These are phyloP conservation scores for Columba livia DNA, from an alignment of 2,113 vertebrate species.

Conservation along the genomic window DNA sequence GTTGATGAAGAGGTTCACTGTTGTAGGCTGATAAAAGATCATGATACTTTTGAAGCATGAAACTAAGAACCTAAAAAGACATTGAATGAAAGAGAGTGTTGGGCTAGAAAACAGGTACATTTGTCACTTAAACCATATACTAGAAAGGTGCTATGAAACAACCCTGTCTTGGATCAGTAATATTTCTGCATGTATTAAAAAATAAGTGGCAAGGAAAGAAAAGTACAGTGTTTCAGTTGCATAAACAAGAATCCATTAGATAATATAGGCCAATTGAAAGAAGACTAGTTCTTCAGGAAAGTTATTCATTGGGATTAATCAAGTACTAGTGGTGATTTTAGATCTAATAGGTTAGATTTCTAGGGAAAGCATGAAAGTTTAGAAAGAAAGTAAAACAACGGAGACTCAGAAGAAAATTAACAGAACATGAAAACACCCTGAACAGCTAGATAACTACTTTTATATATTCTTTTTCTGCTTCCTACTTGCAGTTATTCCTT, in stretches of 20 bases:
- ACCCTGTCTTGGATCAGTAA: neutral
- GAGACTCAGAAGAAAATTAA: neutral
- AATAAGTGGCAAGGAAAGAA: neutral
- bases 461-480: neutral
- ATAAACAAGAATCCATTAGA: neutral
- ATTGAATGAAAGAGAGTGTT: neutral
- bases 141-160: neutral
- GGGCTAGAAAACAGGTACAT: neutral
- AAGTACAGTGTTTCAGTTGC: neutral
- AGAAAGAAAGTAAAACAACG: neutral
- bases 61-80: neutral
- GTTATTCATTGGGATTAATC: neutral
- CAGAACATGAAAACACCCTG: neutral
- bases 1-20: neutral
- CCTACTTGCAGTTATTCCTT: neutral
- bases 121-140: neutral
- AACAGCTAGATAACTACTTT: neutral
- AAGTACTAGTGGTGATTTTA: neutral
- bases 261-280: neutral
- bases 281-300: neutral
- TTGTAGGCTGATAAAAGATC: constrained; percentile 7
- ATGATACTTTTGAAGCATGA: neutral
- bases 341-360: neutral
- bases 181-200: neutral
- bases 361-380: neutral